Base-by-base conservation (phyloP, 2,113 vertebrate species). In the Pogonocichla stellata region DNA sequence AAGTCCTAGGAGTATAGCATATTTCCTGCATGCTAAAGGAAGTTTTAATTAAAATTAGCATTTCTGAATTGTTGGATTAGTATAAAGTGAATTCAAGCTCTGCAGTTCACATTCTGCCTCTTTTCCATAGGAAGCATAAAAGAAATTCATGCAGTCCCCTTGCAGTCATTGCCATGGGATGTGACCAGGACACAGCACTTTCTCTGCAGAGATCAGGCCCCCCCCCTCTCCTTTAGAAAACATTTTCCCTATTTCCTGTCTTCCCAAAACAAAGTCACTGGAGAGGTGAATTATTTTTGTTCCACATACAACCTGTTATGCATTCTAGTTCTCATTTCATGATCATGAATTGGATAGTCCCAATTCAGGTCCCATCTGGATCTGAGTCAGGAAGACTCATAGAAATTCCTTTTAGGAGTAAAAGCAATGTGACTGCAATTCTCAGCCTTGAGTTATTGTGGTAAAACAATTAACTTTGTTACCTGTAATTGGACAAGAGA, bases 31-130 rank as follows among this genome's bases (percentile, higher is more conserved):
- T 94, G 69, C 26, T 90, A 95, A 96, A 96, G 58, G 60, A 93
- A 95, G 53, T 92, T 97, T 92, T 62, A 40, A 90, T 96, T 93
- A 90, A 97, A 86, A 95, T 91, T 72, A 96, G 72, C 88, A 58
- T 94, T 97, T 96, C 53, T 77, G 42, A 97, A 94, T 81, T 93
- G 56, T 40, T 70, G 14, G 4, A 1, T 57, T 84, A 53, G 17
- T 47, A 47, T 22, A 25, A 64, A 72, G 51, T 34, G 29, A 72
- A 80, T 78, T 90, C 12, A 65, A 50, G 51, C n/a, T 48, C 31
- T 51, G n/a, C 50, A 40, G 45, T 80, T 86, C 50, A 24, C 1
- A 6, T 81, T 74, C 81, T 83, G 56, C 61, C 50, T 88, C 40
- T 86, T 85, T 83, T 94, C 50, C 43, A 36, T 1, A 17, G 73